Evolutionary conservation across 2,888 invertebrate genomes (phyloP), one percentile per base, ranked within the genome.

Genomic region (Myathropa florea): DNA sequence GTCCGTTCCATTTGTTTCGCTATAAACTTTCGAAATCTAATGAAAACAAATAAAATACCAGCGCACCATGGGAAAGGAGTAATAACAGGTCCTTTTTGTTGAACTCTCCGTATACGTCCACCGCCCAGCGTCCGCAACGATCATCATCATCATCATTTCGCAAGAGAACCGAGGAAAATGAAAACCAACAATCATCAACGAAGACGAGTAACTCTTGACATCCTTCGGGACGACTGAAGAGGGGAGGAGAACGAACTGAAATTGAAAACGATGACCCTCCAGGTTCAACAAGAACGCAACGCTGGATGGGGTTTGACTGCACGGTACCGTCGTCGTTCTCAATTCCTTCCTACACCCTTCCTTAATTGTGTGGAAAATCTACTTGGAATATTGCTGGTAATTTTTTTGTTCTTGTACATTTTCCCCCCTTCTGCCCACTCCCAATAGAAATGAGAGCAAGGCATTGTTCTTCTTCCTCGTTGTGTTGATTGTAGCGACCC

Each of bases 1-100:
- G 76, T 81, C 67, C 71, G 67, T 76, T 61, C 33, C 65, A 75
- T 80, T 84, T 75, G 80, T 75, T 84, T 70, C 71, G 55, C 70
- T 53, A 84, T 83, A 57, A 26, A 26, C 57, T 85, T 72, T 68
- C 18, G 30, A 65, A 85, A 78, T 82, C 82, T 72, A 85, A 82
- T 82, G 73, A 85, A 85, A 85, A 76, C 67, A 76, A 81, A 84
- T 76, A 82, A 85, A 82, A 78, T 70, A 72, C 71, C 46, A 55
- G 59, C 53, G 6, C 12, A 53, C 39, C 39, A 18, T 10, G 4
- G 24, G 14, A 61, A 36, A 28, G 65, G 68, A 64, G 53, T 24
- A 33, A 60, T 81, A 55, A 70, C 59, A 70, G 57, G 64, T 39
- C 67, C 60, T 67, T 68, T 78, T 33, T 39, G 28, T 61, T 33